These are phyloP conservation scores for Tragelaphus strepsiceros DNA, from an alignment of 2,113 vertebrate species.

Conservation along the genomic window DNA sequence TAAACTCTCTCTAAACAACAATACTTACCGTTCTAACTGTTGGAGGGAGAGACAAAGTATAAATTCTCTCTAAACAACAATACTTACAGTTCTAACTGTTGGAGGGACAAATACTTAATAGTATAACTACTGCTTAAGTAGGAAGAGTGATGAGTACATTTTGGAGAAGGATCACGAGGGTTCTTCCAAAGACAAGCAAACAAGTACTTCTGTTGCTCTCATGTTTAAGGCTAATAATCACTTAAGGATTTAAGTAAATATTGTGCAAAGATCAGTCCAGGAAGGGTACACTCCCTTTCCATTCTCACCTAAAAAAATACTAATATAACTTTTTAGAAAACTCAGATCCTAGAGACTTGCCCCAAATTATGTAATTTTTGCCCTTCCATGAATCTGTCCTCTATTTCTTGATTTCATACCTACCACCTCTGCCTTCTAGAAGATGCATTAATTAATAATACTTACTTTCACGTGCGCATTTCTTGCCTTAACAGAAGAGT, in stretches of 20 bases:
- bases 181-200: not conserved
- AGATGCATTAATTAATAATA: not conserved
- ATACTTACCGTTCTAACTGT: not conserved
- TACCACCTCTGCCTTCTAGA: not conserved
- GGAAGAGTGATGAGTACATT: not conserved
- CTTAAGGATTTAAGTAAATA: constrained; percentile 20
- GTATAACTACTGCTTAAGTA: not conserved
- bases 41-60: not conserved
- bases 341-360: not conserved
- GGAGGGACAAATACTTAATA: not conserved
- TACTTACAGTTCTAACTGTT: not conserved
- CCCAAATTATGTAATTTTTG: not conserved
- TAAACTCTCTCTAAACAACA: not conserved
- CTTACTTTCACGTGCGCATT: not conserved
- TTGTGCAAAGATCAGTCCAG: not conserved
- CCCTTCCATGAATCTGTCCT: not conserved
- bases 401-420: not conserved
- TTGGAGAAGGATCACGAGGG: not conserved
- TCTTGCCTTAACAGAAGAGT: not conserved
- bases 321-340: not conserved
- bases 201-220: not conserved
- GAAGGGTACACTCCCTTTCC: not conserved
- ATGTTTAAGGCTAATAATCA: not conserved
- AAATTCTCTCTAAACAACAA: not conserved
- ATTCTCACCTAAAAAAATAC: not conserved